Evolutionary conservation across 2,797 vertebrate species (phyloP).

Genomic region (Eulemur coronatus): DNA sequence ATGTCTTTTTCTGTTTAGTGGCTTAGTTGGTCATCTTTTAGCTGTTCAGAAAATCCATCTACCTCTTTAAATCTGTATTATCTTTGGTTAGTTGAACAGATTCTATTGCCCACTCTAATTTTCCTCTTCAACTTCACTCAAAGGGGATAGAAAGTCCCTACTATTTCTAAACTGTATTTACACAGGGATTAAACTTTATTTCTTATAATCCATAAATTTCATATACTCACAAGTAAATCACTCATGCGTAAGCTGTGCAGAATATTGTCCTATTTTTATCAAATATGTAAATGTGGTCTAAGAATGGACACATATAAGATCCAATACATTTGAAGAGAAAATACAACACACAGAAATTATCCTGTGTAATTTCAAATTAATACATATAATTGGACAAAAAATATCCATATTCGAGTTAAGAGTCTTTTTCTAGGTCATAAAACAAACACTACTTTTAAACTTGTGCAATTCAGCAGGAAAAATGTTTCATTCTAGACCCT

Average conservation of each 20-base stretch:
- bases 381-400: slow-evolving; percentile 1
- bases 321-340: not conserved
- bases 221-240: not conserved
- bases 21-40: not conserved
- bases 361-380: not conserved
- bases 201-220: not conserved
- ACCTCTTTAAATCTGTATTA: not conserved
- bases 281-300: not conserved
- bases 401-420: not conserved
- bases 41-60: not conserved
- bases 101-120: not conserved
- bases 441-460: slow-evolving; percentile 66
- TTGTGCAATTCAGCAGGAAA: slow-evolving; percentile 58
- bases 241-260: not conserved
- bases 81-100: not conserved
- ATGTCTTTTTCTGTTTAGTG: not conserved
- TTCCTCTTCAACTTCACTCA: not conserved
- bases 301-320: not conserved
- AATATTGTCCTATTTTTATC: not conserved
- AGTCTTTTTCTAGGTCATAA: slow-evolving; percentile 41
- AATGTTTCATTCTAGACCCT: slow-evolving; percentile 68
- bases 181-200: not conserved
- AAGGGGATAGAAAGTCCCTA: not conserved
- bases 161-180: slow-evolving; percentile 12
- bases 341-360: not conserved